Base-by-base conservation (phyloP, 2,888 invertebrate genomes). In the Formica aserva region DNA sequence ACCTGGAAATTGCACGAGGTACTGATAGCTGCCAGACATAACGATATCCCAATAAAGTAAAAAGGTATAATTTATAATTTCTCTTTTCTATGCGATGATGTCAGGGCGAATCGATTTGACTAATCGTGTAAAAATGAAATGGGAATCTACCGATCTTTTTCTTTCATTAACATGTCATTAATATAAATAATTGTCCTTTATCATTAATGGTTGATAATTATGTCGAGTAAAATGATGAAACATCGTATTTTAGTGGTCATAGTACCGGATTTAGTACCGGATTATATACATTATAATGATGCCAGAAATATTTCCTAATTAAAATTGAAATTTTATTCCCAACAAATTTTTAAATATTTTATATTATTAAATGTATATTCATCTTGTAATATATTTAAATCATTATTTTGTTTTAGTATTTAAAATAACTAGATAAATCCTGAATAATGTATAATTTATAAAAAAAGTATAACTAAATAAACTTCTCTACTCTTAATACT, bases 1-100 rank as follows among this genome's bases (percentile, higher is more conserved):
- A 94, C 94, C 95, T 95, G 94, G 88, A 95, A 95, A 94, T 93
- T 92, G 84, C 84, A 90, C 86, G 86, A 87, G 86, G 69, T 66
- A 91, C 92, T 91, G 88, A 87, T 87, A 91, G 89, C 92, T 87
- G 92, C 91, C 91, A 92, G 60, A 71, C 92, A 91, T 45, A 71
- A 89, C 87, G 89, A 90, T 86, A 81, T 89, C 90, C 91, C 90
- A 87, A 52, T 26, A 55, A 77, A 75, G 87, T 88, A 87, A 72
- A 38, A 38, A 26, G 66, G 3, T 35, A 52, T 52, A 22, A 60
- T 0, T 26, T 78, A n/a, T 52, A 48, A 60, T 71, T 78, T 78
- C 18, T 60, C 3, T 78, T 57, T 71, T 48, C 48, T 48, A 18
- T 11, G 3, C 55, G 15, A 55, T 57, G 41, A 69, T 45, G n/a